Evolutionary conservation across 2,113 vertebrate species (phyloP).

Genomic region (Aegithalos caudatus): DNA sequence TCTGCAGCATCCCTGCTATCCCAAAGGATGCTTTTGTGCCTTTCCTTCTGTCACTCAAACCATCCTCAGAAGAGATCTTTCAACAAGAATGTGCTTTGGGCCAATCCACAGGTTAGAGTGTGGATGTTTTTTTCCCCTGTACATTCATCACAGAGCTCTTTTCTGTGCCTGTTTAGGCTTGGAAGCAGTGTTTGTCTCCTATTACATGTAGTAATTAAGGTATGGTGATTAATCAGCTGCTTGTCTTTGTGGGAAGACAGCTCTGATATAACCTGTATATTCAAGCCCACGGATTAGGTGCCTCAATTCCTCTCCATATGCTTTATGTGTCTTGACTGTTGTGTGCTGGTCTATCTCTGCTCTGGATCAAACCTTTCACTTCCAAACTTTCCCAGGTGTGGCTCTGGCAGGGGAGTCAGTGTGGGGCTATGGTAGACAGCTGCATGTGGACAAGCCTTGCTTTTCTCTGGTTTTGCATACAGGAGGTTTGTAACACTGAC

Average conservation of each 20-base stretch:
- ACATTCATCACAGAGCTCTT: background rate
- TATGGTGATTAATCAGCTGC: background rate
- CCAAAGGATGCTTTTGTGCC: background rate
- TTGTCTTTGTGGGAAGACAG: background rate
- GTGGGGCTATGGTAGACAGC: background rate
- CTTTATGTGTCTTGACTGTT: background rate
- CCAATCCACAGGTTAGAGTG: background rate
- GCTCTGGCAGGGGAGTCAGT: background rate
- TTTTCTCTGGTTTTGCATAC: background rate
- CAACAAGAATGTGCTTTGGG: background rate
- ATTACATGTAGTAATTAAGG: background rate
- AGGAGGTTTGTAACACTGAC: background rate
- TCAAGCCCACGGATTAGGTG: background rate
- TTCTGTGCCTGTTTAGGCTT: background rate
- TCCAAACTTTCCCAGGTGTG: background rate
- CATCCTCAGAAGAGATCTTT: background rate
- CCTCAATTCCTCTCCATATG: background rate
- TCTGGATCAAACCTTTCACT: background rate
- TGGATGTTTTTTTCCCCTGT: background rate
- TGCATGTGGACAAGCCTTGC: background rate
- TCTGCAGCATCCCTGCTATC: background rate
- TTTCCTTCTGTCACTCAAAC: background rate
- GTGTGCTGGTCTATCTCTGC: background rate
- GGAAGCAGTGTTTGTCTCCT: background rate
- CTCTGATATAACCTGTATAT: background rate